phyloP scores from a whole-genome alignment of 2,113 vertebrate genomes.

The Mesoclemmys tuberculata region DNA sequence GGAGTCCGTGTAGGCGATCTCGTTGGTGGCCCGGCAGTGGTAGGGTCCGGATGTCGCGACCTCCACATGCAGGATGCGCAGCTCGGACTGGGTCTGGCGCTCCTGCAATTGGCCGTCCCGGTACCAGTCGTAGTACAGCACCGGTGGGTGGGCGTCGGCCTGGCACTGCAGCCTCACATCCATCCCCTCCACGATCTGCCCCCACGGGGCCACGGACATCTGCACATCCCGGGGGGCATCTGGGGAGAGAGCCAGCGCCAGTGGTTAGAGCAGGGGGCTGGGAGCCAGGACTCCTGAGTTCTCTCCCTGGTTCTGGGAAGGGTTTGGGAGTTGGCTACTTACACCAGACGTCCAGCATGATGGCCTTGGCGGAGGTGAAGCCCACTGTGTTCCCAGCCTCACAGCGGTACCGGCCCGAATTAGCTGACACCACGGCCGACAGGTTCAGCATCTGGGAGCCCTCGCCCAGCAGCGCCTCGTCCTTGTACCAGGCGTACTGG shows the following conservation, averaged over 20 bases:
- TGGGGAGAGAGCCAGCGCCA: not conserved
- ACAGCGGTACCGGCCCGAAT: not conserved
- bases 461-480: not conserved
- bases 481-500: not conserved
- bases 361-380: not conserved
- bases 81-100: not conserved
- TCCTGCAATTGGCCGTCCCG: not conserved
- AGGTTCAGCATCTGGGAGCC: not conserved
- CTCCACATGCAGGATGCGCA: not conserved
- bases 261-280: not conserved
- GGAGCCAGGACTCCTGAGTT: not conserved
- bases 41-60: not conserved
- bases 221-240: not conserved
- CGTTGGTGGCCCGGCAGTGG: not conserved
- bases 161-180: not conserved
- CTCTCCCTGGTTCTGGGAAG: not conserved
- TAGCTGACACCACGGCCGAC: not conserved
- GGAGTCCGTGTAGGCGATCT: not conserved
- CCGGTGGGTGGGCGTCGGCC: not conserved
- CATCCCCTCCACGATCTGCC: not conserved
- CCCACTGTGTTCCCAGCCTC: not conserved
- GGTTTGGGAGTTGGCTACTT: not conserved
- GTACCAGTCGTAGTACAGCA: not conserved
- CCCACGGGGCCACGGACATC: not conserved
- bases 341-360: not conserved